Evolutionary conservation across 2,113 vertebrate genomes (phyloP), one percentile per base, ranked within the genome.

Genomic region (Corapipo altera): DNA sequence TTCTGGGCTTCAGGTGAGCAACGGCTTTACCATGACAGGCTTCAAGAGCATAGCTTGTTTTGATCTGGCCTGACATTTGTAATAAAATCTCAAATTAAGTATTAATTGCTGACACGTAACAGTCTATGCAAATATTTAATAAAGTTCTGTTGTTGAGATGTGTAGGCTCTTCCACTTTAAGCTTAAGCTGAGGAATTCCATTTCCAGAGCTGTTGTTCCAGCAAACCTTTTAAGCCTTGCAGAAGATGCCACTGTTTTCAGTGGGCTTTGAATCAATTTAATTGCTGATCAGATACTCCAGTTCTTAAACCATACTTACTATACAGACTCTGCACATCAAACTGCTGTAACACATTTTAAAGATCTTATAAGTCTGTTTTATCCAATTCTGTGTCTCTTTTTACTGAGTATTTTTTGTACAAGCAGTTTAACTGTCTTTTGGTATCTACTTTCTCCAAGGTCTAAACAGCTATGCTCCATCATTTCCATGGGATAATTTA

Each of bases 401-500:
- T 76, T 94, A 26, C 66, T 51, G 33, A 65, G 27, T 61, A 21
- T 16, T 74, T 93, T 91, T 67, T 41, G 27, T 76, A 30, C 24
- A 64, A 82, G 32, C 24, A 51, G 27, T 64, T 87, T 15, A 2
- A 30, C 27, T 81, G 51, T 27, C 24, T 85, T 87, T 79, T 70
- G 55, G 52, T 61, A 52, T 49, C 77, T 92, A n/a, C 73, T 65
- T 96, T 95, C 71, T 91, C 79, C 75, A 52, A 37, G 37, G 49
- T 41, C 65, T 81, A 32, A 96, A 44, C 66, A 89, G 67, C 69
- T 70, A 37, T 52, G 58, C 86, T 88, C 49, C 74, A 77, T 85
- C 83, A 72, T 93, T 95, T 96, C 93, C 78, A 66, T 17, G 82
- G 88, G 65, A 41, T 95, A 93, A 90, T 91, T 96, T 81, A 32